Conservation (phyloP, 2,113 vertebrate species). For the Labeo rohita region DNA sequence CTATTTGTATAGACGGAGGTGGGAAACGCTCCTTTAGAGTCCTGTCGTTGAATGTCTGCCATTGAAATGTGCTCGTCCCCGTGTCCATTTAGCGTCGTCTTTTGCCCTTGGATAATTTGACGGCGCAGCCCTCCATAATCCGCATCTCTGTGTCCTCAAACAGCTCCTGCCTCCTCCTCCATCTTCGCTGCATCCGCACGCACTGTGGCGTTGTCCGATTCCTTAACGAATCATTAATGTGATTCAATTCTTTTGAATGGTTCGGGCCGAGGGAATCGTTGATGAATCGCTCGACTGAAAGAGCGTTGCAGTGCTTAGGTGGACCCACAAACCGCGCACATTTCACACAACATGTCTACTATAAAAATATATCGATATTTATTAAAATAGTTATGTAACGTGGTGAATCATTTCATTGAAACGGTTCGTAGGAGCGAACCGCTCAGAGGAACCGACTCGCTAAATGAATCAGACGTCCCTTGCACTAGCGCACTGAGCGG, state of each 20-base stretch:
- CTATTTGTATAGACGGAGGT: background rate
- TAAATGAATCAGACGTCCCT: background rate
- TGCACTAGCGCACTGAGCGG: background rate
- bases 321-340: background rate
- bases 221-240: background rate
- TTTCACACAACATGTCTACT: background rate
- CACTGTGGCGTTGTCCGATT: constrained; percentile 9
- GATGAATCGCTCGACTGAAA: background rate
- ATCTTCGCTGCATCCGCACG: constrained; percentile 72
- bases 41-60: background rate
- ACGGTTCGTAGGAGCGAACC: constrained; percentile 10
- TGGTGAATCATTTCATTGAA: background rate
- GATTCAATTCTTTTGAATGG: background rate
- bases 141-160: constrained; percentile 66
- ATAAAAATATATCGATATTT: background rate
- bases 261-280: background rate
- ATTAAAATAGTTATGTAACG: background rate
- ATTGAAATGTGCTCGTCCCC: background rate
- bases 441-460: background rate
- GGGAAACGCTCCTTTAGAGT: background rate
- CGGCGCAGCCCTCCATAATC: constrained; percentile 61
- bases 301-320: background rate
- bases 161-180: constrained; percentile 70
- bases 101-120: background rate
- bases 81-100: background rate